These are phyloP conservation scores for Shargacucullia verbasci DNA, from an alignment of 2,888 invertebrate genomes.

Conservation along the genomic window DNA sequence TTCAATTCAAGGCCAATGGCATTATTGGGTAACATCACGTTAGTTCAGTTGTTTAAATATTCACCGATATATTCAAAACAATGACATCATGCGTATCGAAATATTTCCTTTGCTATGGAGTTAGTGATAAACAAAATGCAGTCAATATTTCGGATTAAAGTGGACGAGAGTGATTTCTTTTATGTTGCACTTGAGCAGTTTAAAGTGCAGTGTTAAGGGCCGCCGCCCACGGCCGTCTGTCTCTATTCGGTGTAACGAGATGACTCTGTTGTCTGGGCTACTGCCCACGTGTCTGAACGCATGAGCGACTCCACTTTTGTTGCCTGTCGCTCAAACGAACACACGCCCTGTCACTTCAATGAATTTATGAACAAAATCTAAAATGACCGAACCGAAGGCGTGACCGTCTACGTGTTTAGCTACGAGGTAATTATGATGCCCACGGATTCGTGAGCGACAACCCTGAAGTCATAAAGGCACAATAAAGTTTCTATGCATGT, in stretches of 20 bases:
- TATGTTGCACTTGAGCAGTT: constrained; percentile 20
- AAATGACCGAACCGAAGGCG: not conserved
- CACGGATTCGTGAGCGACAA: constrained; percentile 1
- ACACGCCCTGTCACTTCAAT: constrained; percentile 6
- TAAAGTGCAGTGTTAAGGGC: constrained; percentile 30
- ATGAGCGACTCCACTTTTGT: constrained; percentile 31
- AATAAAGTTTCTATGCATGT: not conserved
- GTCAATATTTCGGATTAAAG: constrained; percentile 1
- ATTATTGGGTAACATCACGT: constrained; percentile 37
- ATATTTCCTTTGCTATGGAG: constrained; percentile 20
- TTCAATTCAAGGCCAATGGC: constrained; percentile 39
- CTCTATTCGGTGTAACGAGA: constrained; percentile 15
- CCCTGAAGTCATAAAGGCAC: not conserved
- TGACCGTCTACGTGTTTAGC: not conserved
- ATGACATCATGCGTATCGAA: constrained; percentile 49
- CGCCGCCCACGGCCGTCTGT: constrained; percentile 24
- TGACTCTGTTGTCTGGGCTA: constrained; percentile 21
- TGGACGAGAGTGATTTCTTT: constrained; percentile 2
- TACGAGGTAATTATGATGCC: constrained; percentile 9
- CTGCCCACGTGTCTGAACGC: constrained; percentile 37
- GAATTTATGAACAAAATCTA: constrained; percentile 5
- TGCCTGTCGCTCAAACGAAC: constrained; percentile 17
- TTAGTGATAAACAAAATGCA: constrained; percentile 23
- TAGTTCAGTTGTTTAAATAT: constrained; percentile 48
- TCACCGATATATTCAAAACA: constrained; percentile 46